Conservation (phyloP, 53 echinoderm and acorn worm genomes). For the Holothuria scabra region DNA sequence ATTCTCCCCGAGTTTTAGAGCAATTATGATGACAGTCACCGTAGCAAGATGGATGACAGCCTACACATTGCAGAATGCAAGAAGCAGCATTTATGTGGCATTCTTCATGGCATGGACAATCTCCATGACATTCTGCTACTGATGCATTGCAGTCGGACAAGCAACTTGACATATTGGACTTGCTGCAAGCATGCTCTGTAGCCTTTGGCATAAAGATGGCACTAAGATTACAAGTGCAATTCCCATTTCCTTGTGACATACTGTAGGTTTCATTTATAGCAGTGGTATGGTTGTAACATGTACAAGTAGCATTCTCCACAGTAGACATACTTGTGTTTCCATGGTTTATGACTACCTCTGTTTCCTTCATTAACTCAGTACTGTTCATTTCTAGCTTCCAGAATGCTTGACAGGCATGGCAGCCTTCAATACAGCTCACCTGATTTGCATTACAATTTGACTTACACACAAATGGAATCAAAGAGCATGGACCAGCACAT, state of each 20-base stretch:
- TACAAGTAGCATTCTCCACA: not conserved
- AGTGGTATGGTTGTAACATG: not conserved
- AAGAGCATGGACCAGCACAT: not conserved
- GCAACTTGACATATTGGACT: conserved; percentile 47
- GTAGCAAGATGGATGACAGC: conserved; percentile 54
- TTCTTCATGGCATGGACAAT: conserved; percentile 65
- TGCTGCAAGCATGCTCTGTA: conserved; percentile 1
- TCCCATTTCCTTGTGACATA: not conserved
- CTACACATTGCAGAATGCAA: conserved; percentile 58
- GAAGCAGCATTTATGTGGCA: conserved; percentile 42
- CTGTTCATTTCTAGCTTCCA: not conserved
- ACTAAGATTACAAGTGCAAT: not conserved
- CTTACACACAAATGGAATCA: not conserved
- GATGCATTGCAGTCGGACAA: conserved; percentile 37
- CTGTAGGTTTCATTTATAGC: not conserved
- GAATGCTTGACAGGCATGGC: not conserved
- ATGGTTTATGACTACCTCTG: too few relatives aligned
- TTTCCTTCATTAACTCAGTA: not conserved
- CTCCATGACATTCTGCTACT: conserved; percentile 39
- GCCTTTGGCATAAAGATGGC: not conserved
- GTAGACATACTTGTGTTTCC: not conserved
- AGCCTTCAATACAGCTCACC: not conserved
- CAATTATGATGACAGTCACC: conserved; percentile 49
- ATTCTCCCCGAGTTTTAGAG: conserved; percentile 1
- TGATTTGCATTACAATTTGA: not conserved